phyloP scores from a whole-genome alignment of 2,113 vertebrate species.

The Anguilla rostrata region DNA sequence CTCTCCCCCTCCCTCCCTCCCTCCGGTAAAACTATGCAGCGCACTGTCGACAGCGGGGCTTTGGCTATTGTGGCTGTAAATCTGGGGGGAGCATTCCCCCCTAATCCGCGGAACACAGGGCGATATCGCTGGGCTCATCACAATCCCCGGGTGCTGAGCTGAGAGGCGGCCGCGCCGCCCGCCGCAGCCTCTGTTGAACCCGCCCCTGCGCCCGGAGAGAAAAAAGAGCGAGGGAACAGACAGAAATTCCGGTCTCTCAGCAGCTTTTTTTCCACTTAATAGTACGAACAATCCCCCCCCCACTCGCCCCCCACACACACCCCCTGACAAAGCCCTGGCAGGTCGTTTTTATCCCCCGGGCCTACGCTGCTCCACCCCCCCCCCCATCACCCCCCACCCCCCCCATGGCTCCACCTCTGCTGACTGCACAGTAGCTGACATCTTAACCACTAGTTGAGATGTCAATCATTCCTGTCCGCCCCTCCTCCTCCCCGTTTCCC shows the following conservation, averaged over 20 bases:
- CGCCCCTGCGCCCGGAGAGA: neutral
- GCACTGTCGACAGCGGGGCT: neutral
- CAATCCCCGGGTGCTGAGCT: neutral
- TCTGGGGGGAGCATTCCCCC: neutral
- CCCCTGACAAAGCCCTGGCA: neutral
- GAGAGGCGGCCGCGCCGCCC: neutral
- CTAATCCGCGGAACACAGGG: neutral
- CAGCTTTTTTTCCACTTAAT: conserved; percentile 1
- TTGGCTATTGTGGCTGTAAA: neutral
- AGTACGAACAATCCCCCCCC: neutral
- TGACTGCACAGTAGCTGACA: neutral
- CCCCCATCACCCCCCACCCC: neutral
- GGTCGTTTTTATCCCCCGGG: neutral
- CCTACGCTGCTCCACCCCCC: neutral
- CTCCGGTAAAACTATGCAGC: neutral
- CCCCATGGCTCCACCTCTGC: neutral
- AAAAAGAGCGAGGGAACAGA: neutral
- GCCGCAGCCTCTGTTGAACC: neutral
- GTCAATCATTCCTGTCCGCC: neutral
- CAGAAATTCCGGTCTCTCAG: conserved; percentile 15
- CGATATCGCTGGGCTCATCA: neutral
- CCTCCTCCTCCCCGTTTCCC: neutral
- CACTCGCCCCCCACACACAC: neutral
- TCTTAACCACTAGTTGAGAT: neutral
- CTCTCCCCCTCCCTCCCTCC: neutral